Evolutionary conservation across 2,888 invertebrate species (phyloP).

Genomic region (Synanthedon myopaeformis): DNA sequence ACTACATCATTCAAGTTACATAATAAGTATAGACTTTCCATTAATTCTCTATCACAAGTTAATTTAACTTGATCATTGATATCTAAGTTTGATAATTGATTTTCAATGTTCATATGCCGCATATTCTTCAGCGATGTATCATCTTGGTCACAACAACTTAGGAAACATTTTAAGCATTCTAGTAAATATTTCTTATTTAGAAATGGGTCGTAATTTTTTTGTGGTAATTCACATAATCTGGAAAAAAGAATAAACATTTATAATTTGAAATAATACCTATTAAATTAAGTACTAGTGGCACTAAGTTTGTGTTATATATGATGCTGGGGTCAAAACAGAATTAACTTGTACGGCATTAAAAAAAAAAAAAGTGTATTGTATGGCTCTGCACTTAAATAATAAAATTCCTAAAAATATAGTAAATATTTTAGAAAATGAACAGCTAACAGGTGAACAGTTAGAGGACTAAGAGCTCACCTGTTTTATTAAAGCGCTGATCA

Average conservation of each 20-base stretch:
- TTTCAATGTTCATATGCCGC: slow-evolving; percentile 11
- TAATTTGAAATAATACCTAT: no score
- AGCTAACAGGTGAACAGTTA: no score
- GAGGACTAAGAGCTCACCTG: no score
- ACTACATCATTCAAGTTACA: slow-evolving; percentile 72
- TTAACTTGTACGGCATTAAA: no score
- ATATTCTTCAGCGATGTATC: not conserved
- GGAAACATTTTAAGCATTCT: slow-evolving; percentile 78
- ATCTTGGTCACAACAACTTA: slow-evolving; percentile 65
- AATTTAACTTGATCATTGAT: not conserved
- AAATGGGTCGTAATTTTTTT: slow-evolving; percentile 73
- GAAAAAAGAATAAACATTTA: slow-evolving; percentile 11
- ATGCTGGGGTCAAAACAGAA: no score
- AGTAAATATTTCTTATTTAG: slow-evolving; percentile 77
- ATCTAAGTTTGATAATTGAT: slow-evolving; percentile 4
- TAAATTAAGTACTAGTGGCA: no score
- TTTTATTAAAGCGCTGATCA: no score
- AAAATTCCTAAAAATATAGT: no score
- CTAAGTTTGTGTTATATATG: no score
- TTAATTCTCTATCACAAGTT: slow-evolving; percentile 51
- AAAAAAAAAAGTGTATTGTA: no score
- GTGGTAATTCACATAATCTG: slow-evolving; percentile 72
- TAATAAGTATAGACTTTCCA: slow-evolving; percentile 77
- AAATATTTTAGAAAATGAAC: no score
- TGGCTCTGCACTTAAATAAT: no score